Evolutionary conservation across 2,888 invertebrate species (phyloP).

Genomic region (Pinctada fucata): DNA sequence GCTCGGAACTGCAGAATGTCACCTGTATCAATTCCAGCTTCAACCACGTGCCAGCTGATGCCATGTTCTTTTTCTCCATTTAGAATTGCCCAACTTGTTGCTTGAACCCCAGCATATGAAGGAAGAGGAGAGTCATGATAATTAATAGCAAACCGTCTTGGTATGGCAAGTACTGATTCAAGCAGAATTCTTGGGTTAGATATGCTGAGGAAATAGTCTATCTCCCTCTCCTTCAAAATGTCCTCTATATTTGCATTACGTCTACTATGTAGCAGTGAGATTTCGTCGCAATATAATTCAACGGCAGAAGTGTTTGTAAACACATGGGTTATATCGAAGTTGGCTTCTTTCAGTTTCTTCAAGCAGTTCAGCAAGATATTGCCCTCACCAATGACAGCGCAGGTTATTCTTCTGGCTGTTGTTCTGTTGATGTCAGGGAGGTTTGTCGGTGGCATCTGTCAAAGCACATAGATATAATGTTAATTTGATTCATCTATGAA

Average conservation of each 20-base stretch:
- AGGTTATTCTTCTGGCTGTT: slow-evolving; percentile 27
- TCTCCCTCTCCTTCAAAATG: slow-evolving; percentile 31
- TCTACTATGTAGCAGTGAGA: slow-evolving; percentile 37
- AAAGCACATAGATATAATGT: too few species aligned
- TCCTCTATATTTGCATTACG: slow-evolving; percentile 45
- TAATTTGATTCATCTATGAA: too few species aligned
- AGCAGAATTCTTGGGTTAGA: slow-evolving; percentile 57
- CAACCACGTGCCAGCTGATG: slow-evolving; percentile 59
- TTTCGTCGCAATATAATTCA: slow-evolving; percentile 41
- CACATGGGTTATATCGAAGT: slow-evolving; percentile 45
- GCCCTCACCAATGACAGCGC: slow-evolving; percentile 59
- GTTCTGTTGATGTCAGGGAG: background rate
- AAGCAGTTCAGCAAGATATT: slow-evolving; percentile 52
- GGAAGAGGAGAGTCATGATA: slow-evolving; percentile 61
- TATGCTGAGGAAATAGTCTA: slow-evolving; percentile 59
- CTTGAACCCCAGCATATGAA: slow-evolving; percentile 58
- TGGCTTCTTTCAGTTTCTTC: slow-evolving; percentile 37
- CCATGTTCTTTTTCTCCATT: slow-evolving; percentile 55
- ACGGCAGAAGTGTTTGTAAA: slow-evolving; percentile 51
- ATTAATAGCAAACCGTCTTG: slow-evolving; percentile 44
- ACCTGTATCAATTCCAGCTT: slow-evolving; percentile 59
- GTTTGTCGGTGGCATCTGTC: slow-evolving; percentile 10
- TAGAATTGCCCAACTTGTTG: slow-evolving; percentile 61
- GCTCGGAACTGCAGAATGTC: slow-evolving; percentile 52
- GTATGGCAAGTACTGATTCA: slow-evolving; percentile 47